Evolutionary conservation across 1,140 invertebrate species (phyloP).

Genomic region (Diorhabda carinulata): DNA sequence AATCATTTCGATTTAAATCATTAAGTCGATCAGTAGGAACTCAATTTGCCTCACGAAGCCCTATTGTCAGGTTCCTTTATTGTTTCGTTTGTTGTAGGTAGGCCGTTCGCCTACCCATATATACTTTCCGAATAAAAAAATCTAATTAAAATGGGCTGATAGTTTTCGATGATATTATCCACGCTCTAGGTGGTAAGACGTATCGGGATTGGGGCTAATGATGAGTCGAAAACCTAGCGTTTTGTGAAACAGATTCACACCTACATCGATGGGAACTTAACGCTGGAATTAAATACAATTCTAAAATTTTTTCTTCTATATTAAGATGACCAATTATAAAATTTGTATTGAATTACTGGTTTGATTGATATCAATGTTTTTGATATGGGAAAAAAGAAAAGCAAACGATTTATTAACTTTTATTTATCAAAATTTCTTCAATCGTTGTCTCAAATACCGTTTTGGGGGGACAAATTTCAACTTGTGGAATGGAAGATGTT

Average conservation of each 20-base stretch:
- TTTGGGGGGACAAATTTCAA: too few species aligned
- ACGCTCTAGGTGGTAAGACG: not conserved
- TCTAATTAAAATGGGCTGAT: slow-evolving; percentile 8
- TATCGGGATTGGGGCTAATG: not conserved
- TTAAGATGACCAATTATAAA: too few species aligned
- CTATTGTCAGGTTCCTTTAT: slow-evolving; percentile 29
- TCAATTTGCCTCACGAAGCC: slow-evolving; percentile 21
- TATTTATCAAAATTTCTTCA: too few species aligned
- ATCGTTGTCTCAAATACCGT: too few species aligned
- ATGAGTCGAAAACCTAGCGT: not conserved
- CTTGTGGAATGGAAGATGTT: too few species aligned
- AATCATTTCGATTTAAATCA: not conserved
- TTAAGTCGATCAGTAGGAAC: slow-evolving; percentile 27
- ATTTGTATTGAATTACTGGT: too few species aligned
- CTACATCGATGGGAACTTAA: not conserved
- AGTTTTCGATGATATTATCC: not conserved
- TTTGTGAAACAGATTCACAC: not conserved
- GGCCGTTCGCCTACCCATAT: not conserved
- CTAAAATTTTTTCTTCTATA: too few species aligned
- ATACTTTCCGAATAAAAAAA: slow-evolving; percentile 1
- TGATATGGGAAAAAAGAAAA: too few species aligned
- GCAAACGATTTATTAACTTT: too few species aligned
- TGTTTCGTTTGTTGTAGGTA: slow-evolving; percentile 11
- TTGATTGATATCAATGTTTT: too few species aligned
- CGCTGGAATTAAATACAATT: too few species aligned